Conservation (phyloP, 2,113 vertebrate species). For the Columbina picui region DNA sequence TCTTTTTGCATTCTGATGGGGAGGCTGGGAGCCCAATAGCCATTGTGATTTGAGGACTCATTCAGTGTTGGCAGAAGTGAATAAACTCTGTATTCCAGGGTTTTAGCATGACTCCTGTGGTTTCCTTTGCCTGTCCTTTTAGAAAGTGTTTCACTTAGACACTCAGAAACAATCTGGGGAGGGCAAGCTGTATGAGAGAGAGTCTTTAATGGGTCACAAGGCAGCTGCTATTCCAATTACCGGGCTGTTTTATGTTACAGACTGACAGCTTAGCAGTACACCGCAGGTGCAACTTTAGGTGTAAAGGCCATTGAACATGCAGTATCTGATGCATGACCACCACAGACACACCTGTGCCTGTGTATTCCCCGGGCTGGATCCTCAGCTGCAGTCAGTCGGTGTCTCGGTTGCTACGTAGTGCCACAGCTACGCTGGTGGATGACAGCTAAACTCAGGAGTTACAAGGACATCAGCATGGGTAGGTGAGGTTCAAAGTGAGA, state of each 20-base stretch:
- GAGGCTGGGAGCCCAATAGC: neutral
- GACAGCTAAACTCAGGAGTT: neutral
- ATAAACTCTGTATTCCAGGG: neutral
- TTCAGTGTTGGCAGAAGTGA: neutral
- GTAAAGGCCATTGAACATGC: neutral
- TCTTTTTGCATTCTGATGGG: neutral
- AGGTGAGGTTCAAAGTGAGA: neutral
- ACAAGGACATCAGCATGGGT: neutral
- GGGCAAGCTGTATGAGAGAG: neutral
- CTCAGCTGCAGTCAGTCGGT: neutral
- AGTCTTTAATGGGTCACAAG: constrained; percentile 13
- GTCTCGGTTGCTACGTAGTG: neutral
- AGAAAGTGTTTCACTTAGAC: constrained; percentile 52
- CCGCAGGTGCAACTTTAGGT: constrained; percentile 6
- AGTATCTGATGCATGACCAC: neutral
- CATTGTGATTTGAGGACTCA: constrained; percentile 15
- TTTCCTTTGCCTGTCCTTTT: neutral
- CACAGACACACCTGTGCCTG: neutral
- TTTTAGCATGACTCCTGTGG: neutral
- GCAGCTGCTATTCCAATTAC: constrained; percentile 45
- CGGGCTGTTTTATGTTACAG: neutral
- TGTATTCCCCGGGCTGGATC: neutral
- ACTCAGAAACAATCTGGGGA: neutral
- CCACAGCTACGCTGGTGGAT: neutral
- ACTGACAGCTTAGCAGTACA: neutral